A percentile compares a stretch with the other conserved stretches of the same genome.
These are phyloP conservation scores for Melanophora roralis DNA, from an alignment of 2,888 invertebrate species.

Conservation along the genomic window DNA sequence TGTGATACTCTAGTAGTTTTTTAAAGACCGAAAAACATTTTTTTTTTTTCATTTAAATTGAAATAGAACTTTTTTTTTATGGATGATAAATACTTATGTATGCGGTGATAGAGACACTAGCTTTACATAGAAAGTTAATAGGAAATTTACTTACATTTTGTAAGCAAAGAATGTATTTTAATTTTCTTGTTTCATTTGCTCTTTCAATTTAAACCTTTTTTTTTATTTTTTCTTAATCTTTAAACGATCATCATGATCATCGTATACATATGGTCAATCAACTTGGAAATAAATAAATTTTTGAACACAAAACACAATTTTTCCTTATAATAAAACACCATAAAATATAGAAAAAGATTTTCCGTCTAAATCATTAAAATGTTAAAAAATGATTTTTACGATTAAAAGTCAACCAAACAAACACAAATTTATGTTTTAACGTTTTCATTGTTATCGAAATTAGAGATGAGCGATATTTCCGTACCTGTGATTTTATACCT, in stretches of 20 bases:
- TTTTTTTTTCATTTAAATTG: conserved; percentile 18
- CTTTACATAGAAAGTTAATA: conserved; percentile 36
- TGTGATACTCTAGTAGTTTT: conserved; percentile 1
- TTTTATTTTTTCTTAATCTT: conserved; percentile 32
- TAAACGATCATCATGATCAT: background rate
- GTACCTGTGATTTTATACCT: too few species aligned
- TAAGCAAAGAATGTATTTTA: conserved; percentile 7
- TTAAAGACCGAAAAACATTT: conserved; percentile 2
- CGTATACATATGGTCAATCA: conserved; percentile 28
- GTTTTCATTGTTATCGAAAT: too few species aligned
- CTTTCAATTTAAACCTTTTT: background rate
- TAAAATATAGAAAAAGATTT: too few species aligned
- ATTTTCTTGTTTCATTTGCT: background rate
- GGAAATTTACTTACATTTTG: background rate
- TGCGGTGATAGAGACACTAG: background rate
- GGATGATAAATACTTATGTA: background rate
- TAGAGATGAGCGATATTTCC: too few species aligned
- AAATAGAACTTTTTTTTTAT: conserved; percentile 18
- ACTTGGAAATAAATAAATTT: too few species aligned
- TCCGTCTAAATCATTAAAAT: too few species aligned
- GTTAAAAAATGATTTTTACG: too few species aligned
- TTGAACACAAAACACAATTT: too few species aligned
- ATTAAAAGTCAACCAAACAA: too few species aligned
- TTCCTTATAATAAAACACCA: too few species aligned
- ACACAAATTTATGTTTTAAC: too few species aligned